Evolutionary conservation across 2,888 invertebrate genomes (phyloP), one percentile per base, ranked within the genome.

Genomic region (Oxytorus armatus): DNA sequence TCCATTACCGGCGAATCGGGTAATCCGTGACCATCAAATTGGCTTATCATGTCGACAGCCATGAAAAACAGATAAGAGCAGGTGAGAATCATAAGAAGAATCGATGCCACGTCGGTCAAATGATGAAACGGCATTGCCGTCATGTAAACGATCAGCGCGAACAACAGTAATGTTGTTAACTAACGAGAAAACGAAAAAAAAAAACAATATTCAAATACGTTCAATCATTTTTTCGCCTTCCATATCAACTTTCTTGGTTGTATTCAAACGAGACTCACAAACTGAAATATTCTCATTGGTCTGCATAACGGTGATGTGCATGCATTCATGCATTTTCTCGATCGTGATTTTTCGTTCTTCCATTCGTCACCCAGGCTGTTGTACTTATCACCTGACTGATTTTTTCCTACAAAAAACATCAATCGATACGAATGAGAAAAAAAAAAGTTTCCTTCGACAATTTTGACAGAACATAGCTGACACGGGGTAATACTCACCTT

Each of bases 201-300:
- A 0, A 55, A 63, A n/a, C n/a, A 11, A 11, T 1, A 25, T 10
- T 14, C 3, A n/a, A 11, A 23, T 23, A n/a, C n/a, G 10, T n/a
- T 51, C 5, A 16, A 44, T 11, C 10, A 14, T 57, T 7, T 10
- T 16, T 29, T 5, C 5, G 5, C 29, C 29, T 10, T 10, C 42
- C n/a, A 3, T n/a, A 42, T 42, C 42, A 18, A 3, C 8, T 14
- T 33, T 36, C 21, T 8, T 3, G 16, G 29, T 18, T 18, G 18
- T 36, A 36, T 16, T 5, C 23, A 8, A 1, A 16, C 11, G 11
- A 29, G 14, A 84, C 88, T 88, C 68, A 89, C 90, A 57, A 89
- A 87, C 72, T 89, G 83, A 59, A 88, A 75, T 83, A 88, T 84
- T 23, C 90, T 88, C 1, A 90, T 47, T 11, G 87, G 85, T 68